phyloP scores from a whole-genome alignment of 2,113 vertebrate species.

The Herpetotheres cachinnans region DNA sequence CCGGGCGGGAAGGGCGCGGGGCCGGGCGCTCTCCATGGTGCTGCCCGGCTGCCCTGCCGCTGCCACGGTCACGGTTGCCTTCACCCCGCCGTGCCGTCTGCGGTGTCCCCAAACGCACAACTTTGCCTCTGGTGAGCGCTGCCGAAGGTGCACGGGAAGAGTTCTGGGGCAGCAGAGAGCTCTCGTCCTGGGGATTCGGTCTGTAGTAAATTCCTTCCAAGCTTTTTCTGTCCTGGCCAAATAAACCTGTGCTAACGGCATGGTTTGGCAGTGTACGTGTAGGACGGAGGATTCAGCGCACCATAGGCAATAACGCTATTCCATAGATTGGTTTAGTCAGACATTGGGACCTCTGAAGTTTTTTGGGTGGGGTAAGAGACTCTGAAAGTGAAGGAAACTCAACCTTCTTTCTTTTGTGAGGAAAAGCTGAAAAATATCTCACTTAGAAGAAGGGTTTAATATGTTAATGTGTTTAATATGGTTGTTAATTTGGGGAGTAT shows the following conservation, averaged over 20 bases:
- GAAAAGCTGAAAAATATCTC: background rate
- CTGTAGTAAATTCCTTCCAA: rapidly evolving
- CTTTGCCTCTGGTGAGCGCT: no score
- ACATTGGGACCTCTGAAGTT: background rate
- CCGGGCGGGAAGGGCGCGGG: no score
- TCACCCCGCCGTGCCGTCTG: no score
- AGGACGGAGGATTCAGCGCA: background rate
- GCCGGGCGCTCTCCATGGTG: background rate
- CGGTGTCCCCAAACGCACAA: no score
- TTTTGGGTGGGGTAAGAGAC: background rate
- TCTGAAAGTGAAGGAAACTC: background rate
- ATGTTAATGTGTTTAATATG: background rate
- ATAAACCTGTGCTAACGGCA: background rate
- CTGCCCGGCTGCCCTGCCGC: background rate
- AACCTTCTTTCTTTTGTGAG: background rate
- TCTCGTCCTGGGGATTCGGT: rapidly evolving
- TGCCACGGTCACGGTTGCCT: no score
- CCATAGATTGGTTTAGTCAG: background rate
- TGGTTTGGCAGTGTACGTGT: rapidly evolving
- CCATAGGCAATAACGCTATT: rapidly evolving
- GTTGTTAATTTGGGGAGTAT: background rate
- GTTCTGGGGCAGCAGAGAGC: background rate
- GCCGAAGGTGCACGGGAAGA: no score
- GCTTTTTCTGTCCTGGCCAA: no score
- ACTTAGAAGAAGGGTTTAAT: background rate